phyloP scores from a whole-genome alignment of 2,888 invertebrate genomes.

The Apotomis betuletana region DNA sequence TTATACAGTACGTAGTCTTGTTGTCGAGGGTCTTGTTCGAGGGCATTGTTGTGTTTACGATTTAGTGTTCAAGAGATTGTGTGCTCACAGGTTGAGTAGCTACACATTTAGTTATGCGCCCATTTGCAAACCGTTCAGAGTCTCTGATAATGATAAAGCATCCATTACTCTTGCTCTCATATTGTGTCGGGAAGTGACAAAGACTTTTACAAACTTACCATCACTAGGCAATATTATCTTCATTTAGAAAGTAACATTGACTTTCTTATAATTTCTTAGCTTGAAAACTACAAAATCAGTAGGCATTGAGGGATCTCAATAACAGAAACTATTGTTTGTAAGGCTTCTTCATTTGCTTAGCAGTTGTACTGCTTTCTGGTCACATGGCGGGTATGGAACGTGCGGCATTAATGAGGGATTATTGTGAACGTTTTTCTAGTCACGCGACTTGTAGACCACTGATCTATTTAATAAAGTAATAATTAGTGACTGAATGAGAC shows the following conservation, averaged over 20 bases:
- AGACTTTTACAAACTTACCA: too few species aligned
- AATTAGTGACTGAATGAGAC: neutral
- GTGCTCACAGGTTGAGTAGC: neutral
- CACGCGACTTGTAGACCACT: neutral
- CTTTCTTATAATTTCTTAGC: neutral
- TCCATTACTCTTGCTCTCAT: too few species aligned
- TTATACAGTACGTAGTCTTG: neutral
- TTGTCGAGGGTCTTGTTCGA: neutral
- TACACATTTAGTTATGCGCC: neutral
- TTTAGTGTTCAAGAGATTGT: neutral
- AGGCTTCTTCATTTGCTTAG: slow-evolving; percentile 18
- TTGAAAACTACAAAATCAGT: neutral
- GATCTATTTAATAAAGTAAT: neutral
- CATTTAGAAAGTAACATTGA: neutral
- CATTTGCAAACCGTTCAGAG: too few species aligned
- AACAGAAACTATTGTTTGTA: slow-evolving; percentile 5
- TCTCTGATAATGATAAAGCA: too few species aligned
- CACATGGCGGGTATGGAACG: slow-evolving; percentile 2
- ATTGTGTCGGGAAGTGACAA: too few species aligned
- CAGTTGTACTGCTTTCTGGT: slow-evolving; percentile 20
- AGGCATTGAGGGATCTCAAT: neutral
- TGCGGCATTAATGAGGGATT: neutral
- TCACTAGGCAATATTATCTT: neutral
- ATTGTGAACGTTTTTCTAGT: neutral
- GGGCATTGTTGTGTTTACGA: too few species aligned